phyloP scores from a whole-genome alignment of 2,888 invertebrate species.

The Pollenia amentaria region DNA sequence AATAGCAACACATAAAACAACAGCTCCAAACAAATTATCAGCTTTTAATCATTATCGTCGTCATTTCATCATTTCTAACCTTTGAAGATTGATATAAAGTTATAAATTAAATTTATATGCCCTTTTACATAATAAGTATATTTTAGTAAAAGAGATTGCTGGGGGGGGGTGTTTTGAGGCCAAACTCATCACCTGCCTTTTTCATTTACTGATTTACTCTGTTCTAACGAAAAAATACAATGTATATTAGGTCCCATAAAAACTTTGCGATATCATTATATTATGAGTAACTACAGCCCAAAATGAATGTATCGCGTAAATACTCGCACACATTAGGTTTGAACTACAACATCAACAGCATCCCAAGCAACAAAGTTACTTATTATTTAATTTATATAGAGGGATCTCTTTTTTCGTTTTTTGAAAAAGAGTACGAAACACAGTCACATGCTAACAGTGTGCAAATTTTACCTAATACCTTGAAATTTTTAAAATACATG shows the following conservation, averaged over 20 bases:
- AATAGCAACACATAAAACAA: background rate
- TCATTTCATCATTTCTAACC: background rate
- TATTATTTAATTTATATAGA: constrained; percentile 58
- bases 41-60: background rate
- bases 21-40: background rate
- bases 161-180: background rate
- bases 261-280: constrained; percentile 21
- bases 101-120: constrained; percentile 15
- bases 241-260: background rate
- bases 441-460: no score
- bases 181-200: background rate
- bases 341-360: background rate
- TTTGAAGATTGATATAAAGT: constrained; percentile 11
- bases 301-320: constrained; percentile 12
- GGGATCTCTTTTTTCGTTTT: constrained; percentile 22
- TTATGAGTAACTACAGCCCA: constrained; percentile 11
- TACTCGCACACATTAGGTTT: background rate
- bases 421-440: background rate
- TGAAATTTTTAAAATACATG: no score
- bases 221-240: background rate
- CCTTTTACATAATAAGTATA: background rate
- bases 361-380: constrained; percentile 26
- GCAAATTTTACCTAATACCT: no score
- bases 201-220: background rate
- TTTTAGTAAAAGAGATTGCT: no score